Evolutionary conservation across 2,113 vertebrate genomes (phyloP), one percentile per base, ranked within the genome.

Genomic region (Psilopogon haemacephalus): DNA sequence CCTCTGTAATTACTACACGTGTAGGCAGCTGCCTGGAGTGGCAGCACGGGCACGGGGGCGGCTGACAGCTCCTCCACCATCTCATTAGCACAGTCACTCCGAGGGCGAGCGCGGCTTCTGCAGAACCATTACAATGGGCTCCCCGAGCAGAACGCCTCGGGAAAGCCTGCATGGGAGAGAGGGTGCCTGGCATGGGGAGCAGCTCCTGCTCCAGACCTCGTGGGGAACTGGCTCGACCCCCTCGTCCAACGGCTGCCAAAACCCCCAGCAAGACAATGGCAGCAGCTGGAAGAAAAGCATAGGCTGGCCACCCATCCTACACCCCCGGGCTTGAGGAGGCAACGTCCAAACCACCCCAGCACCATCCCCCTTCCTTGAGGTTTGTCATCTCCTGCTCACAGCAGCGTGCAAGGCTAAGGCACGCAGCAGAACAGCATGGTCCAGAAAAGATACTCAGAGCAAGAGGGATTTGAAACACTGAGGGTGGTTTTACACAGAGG

Each of bases 1-100:
- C 63, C 84, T 86, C 95, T 92, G 95, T 83, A 97, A 97, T 96
- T 95, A 96, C 96, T 95, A 79, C 77, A 76, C 93, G 70, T 84
- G 87, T 95, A 73, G 97, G 95, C 97, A 97, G 95, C 81, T 56
- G 94, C 95, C 81, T 86, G 89, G 54, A 90, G 95, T 55, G 88
- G 58, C 91, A 86, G 96, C 46, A 37, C 56, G 38, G 26, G 93
- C 35, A 7, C 81, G 81, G 93, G 95, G 96, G 95, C 73, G 93
- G 97, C 93, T 90, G 93, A 82, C 95, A 90, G 95, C 90, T 88
- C 96, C 90, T 95, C 84, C 91, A 93, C 55, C 79, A 63, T 52
- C 84, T 77, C 92, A 90, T 96, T 91, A 94, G 92, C 28, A 74
- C 95, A 63, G 82, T 67, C 92, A 72, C 93, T 89, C 77, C 55